Evolutionary conservation across 1,140 invertebrate species (phyloP).

Genomic region (Nebria ingens): DNA sequence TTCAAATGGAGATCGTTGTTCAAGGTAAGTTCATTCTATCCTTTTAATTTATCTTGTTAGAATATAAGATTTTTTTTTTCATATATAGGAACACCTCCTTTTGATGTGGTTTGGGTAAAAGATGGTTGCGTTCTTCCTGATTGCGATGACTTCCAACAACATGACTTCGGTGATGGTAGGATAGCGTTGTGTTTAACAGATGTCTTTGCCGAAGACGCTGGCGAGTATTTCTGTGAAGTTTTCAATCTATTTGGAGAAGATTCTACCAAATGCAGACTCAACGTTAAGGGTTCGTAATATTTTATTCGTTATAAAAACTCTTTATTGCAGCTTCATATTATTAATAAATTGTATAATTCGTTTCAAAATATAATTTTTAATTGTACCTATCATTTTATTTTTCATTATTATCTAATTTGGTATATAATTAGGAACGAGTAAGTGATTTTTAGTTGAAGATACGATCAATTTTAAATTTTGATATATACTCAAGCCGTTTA

Average conservation of each 20-base stretch:
- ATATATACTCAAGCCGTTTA: too few relatives aligned
- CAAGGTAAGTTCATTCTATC: slow-evolving; percentile 28
- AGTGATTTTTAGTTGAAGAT: too few relatives aligned
- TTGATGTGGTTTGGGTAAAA: slow-evolving; percentile 59
- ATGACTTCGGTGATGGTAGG: slow-evolving; percentile 47
- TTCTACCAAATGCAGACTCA: slow-evolving; percentile 40
- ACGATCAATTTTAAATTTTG: too few relatives aligned
- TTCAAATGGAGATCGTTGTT: slow-evolving; percentile 43
- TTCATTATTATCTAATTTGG: too few relatives aligned
- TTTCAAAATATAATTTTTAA: too few relatives aligned
- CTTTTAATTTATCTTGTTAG: background rate
- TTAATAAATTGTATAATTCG: too few relatives aligned
- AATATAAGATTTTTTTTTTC: slow-evolving; percentile 15
- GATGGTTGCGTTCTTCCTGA: slow-evolving; percentile 56
- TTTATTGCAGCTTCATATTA: too few relatives aligned
- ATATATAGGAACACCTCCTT: slow-evolving; percentile 42
- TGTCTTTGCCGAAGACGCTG: slow-evolving; percentile 54
- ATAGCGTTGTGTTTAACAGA: slow-evolving; percentile 53
- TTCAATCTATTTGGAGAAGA: slow-evolving; percentile 47
- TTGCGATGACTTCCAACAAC: slow-evolving; percentile 50
- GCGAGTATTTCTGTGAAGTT: slow-evolving; percentile 59
- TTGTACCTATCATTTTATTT: too few relatives aligned
- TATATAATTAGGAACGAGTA: too few relatives aligned
- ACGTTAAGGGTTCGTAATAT: slow-evolving; percentile 37
- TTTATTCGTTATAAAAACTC: too few relatives aligned